Percentiles rank a stretch among this genome's conserved stretches.
These are phyloP conservation scores for Ptilonorhynchus violaceus DNA, from an alignment of 2,113 vertebrate genomes.

Conservation along the genomic window DNA sequence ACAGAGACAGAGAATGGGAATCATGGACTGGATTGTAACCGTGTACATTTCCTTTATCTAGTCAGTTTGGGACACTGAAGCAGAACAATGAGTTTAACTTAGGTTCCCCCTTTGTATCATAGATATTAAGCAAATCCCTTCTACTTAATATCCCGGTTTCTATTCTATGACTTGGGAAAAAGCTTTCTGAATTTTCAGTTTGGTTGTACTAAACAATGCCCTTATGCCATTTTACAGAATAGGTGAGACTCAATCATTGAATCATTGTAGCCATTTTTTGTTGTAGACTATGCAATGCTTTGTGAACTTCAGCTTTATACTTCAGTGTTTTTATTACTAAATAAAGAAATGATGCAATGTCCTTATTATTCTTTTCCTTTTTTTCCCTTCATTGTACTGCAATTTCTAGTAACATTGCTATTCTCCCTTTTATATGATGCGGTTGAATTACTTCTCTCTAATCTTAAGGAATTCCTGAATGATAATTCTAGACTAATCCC, in stretches of 20 bases:
- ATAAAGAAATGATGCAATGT: not conserved
- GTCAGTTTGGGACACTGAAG: not conserved
- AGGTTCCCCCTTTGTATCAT: not conserved
- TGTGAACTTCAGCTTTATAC: not conserved
- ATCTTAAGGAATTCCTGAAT: not conserved
- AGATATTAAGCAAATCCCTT: conserved; percentile 20
- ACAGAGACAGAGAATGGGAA: not conserved
- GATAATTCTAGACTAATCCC: not conserved
- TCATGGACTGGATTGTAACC: not conserved
- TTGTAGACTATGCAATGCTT: not conserved
- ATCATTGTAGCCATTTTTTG: not conserved
- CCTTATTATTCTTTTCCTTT: not conserved
- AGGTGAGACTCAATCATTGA: not conserved
- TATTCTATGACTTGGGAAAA: not conserved
- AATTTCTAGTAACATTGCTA: not conserved
- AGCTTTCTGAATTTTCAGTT: not conserved
- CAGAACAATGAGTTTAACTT: not conserved
- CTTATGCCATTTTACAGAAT: not conserved
- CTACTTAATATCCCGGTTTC: not conserved
- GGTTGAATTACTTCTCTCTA: not conserved
- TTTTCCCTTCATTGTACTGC: rapidly evolving
- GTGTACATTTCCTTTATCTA: not conserved
- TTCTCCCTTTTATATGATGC: not conserved
- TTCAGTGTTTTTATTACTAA: not conserved
- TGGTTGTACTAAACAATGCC: not conserved